Base-by-base conservation (phyloP, 2,888 invertebrate species). In the Lochmaea capreae region DNA sequence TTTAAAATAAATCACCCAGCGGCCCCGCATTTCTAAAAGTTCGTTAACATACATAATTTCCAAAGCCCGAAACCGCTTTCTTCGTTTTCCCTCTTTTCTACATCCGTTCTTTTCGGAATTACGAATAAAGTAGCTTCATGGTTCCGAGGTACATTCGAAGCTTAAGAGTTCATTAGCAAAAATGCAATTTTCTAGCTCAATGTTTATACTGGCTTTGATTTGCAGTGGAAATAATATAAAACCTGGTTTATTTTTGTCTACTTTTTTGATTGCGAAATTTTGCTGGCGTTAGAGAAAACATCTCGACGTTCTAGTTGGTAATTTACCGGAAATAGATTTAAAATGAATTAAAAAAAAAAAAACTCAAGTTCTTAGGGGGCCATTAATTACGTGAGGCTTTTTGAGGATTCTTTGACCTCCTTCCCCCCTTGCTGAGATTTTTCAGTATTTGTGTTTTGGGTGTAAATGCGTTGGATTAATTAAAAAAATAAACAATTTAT, bases 111-210 rank as follows among this genome's bases (percentile, higher is more conserved):
- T 46, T 54, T 54, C 16, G 18, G 9, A 54, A 54, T 54, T 54
- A 18, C 54, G 18, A 54, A 16, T 54, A 16, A 54, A 54, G 54
- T 54, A 54, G 54, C 18, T 18, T 16, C 16, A 2, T 16, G 18
- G 18, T 54, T 54, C 18, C 10, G 54, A 54, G 54, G 54, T 54
- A 54, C 16, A 54, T 54, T 54, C 18, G 10, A 8, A 54, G 54
- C 54, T 54, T 54, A 10, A 54, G 18, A 54, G 54, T 54, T 54
- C 54, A 54, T 54, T 54, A 54, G 54, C 54, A 54, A 54, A 54
- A 54, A 54, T 54, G 54, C 54, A 54, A 54, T 54, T 18, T 54
- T 54, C 54, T 18, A 18, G 54, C 54, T 18, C 16, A 52, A 52
- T 46, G 46, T 46, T 14, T 39, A 46, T 4, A 11, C 14, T 14